A percentile compares a stretch with the other conserved stretches of the same genome.
These are phyloP conservation scores for Synanceia verrucosa DNA, from an alignment of 2,797 vertebrate genomes.

Conservation along the genomic window DNA sequence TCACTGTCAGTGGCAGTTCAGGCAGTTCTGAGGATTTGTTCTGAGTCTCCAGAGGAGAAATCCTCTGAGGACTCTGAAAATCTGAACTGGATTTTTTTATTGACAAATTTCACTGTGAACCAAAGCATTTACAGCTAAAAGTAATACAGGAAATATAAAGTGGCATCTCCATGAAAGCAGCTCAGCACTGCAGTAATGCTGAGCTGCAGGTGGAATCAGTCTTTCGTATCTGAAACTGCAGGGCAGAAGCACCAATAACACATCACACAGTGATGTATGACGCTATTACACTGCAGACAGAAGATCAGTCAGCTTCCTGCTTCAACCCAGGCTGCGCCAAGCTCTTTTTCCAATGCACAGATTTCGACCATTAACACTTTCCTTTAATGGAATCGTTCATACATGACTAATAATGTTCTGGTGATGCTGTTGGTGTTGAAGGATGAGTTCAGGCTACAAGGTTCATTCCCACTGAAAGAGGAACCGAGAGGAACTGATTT, in stretches of 20 bases:
- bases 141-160: conserved; percentile 30
- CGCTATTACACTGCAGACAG: conserved; percentile 65
- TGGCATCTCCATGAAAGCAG: conserved; percentile 31
- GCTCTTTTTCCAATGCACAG: neutral
- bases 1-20: neutral
- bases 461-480: conserved; percentile 14
- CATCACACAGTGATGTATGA: conserved; percentile 63
- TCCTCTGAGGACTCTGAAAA: neutral
- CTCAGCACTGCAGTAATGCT: conserved; percentile 23
- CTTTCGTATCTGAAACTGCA: conserved; percentile 54
- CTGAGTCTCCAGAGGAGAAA: neutral
- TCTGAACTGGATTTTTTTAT: neutral
- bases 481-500: neutral
- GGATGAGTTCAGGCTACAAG: neutral
- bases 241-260: conserved; percentile 58
- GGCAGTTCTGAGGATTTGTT: neutral
- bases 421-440: neutral
- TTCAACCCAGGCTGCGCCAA: conserved; percentile 8
- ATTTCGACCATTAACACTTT: conserved; percentile 1
- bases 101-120: neutral
- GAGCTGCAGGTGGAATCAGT: conserved; percentile 66
- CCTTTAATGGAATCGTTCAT: conserved; percentile 5
- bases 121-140: conserved; percentile 2
- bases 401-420: conserved; percentile 2
- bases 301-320: conserved; percentile 54